Conservation (phyloP, 2,797 vertebrate species). For the Lerista edwardsae region DNA sequence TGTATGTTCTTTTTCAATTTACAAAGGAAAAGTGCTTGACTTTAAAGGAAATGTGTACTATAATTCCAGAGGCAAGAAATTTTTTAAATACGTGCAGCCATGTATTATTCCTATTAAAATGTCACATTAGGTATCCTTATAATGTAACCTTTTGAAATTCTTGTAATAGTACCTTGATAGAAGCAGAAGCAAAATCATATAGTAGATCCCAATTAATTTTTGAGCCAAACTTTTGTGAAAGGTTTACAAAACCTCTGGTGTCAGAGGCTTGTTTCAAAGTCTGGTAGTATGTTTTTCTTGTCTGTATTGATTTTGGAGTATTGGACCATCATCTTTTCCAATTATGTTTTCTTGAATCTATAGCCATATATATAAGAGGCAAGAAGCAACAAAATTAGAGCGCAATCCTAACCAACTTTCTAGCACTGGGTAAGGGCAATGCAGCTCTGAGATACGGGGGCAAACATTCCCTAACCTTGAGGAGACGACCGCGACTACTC, state of each 20-base stretch:
- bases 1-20: conserved; percentile 73
- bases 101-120: conserved; percentile 66
- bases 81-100: conserved; percentile 54
- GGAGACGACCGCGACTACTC: no score
- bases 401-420: no score
- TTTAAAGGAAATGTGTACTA: conserved; percentile 60
- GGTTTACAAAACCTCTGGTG: neutral
- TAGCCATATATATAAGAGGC: neutral
- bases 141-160: conserved; percentile 67
- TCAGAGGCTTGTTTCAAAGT: conserved; percentile 4
- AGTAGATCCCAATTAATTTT: conserved; percentile 17
- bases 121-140: conserved; percentile 60
- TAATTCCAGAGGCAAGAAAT: conserved; percentile 44
- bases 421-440: no score
- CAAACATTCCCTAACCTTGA: no score
- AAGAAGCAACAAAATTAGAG: neutral
- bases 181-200: conserved; percentile 40
- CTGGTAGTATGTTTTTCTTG: conserved; percentile 48
- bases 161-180: conserved; percentile 41
- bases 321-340: neutral
- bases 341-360: neutral
- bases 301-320: conserved; percentile 37
- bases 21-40: conserved; percentile 59
- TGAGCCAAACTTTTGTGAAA: neutral
- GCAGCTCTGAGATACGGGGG: no score